phyloP scores from a whole-genome alignment of 1,140 invertebrate species.

The Brachionus angularis region DNA sequence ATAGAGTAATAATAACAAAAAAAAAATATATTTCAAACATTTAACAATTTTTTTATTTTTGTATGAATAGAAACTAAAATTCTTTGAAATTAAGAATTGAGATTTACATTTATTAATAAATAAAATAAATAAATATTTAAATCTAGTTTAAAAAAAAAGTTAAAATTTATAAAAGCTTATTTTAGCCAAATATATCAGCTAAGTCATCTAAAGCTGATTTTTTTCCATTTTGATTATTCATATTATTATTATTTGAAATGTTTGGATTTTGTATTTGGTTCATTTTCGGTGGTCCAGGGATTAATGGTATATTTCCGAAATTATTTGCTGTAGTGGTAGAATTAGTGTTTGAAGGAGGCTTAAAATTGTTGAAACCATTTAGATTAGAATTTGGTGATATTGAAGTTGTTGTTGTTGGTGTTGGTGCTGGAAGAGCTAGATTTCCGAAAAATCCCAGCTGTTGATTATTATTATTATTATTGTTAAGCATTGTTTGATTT shows the following conservation, averaged over 20 bases:
- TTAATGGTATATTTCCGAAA: constrained; percentile 9
- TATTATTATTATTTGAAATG: neutral
- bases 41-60: no score
- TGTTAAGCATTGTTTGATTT: neutral
- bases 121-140: neutral
- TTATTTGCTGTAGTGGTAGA: no score
- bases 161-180: no score
- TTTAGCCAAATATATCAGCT: constrained; percentile 35
- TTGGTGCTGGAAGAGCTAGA: constrained; percentile 15
- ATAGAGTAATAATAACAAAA: no score
- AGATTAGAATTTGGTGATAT: neutral
- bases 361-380: neutral
- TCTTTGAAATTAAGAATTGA: neutral
- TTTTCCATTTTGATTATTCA: constrained; percentile 3
- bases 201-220: constrained; percentile 28
- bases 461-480: neutral
- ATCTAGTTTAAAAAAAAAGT: neutral
- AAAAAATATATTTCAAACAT: neutral
- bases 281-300: constrained; percentile 2
- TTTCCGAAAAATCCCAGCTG: constrained; percentile 41
- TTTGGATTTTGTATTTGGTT: neutral
- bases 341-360: neutral
- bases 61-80: neutral
- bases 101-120: neutral
- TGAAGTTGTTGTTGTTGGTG: neutral